Percentiles rank a stretch among this genome's conserved stretches.
Evolutionary conservation across 2,888 invertebrate genomes (phyloP).

Genomic region (Eugnorisma glareosa): DNA sequence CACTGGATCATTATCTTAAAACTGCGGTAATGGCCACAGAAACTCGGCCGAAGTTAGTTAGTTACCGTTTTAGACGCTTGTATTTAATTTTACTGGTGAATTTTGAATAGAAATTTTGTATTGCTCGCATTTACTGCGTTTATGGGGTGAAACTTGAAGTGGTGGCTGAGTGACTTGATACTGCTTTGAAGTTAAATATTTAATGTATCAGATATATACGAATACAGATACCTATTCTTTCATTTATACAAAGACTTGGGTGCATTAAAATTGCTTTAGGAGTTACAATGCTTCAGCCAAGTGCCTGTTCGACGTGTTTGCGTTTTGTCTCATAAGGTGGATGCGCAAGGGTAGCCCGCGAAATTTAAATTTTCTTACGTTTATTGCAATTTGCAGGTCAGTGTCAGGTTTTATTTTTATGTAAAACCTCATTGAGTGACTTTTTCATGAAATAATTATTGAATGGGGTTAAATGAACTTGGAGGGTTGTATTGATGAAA

Average conservation of each 20-base stretch:
- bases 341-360: too few species aligned
- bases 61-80: conserved; percentile 63
- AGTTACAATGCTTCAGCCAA: too few species aligned
- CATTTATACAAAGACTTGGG: background rate
- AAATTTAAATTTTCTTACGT: too few species aligned
- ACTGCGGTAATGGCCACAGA: conserved; percentile 63
- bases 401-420: too few species aligned
- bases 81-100: conserved; percentile 66
- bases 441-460: too few species aligned
- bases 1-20: conserved; percentile 55
- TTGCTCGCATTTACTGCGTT: conserved; percentile 37
- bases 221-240: background rate
- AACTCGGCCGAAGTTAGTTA: conserved; percentile 64
- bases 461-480: too few species aligned
- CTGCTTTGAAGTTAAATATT: background rate
- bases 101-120: conserved; percentile 53
- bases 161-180: background rate
- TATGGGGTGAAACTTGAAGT: conserved; percentile 19
- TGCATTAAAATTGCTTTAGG: too few species aligned
- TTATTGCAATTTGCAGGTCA: too few species aligned
- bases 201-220: background rate
- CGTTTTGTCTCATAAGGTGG: background rate
- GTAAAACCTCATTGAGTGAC: too few species aligned
- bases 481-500: too few species aligned
- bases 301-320: background rate